phyloP scores from a whole-genome alignment of 2,888 invertebrate species.

The Phorcus lineatus region DNA sequence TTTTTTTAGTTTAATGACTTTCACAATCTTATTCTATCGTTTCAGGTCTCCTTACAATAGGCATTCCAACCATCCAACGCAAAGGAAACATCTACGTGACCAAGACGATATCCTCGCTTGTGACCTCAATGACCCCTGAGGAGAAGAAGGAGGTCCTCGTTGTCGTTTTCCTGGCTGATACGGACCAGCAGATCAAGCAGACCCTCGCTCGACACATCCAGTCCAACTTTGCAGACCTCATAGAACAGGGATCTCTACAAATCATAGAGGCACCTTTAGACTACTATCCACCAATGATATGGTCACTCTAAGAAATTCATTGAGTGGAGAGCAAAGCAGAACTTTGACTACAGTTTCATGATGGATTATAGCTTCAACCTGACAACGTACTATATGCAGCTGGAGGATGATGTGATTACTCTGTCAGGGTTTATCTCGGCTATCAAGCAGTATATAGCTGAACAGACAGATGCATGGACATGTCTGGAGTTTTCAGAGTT shows the following conservation, averaged over 20 bases:
- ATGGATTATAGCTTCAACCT: constrained; percentile 70
- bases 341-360: constrained; percentile 74
- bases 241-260: constrained; percentile 66
- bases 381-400: constrained; percentile 73
- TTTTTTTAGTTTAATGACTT: no score
- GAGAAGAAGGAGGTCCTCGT: constrained; percentile 71
- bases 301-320: constrained; percentile 46
- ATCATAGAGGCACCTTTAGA: constrained; percentile 64
- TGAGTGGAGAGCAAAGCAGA: constrained; percentile 76
- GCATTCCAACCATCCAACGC: constrained; percentile 74
- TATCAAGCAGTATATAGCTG: constrained; percentile 71
- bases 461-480: constrained; percentile 50
- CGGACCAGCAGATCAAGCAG: constrained; percentile 59
- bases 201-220: constrained; percentile 46
- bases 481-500: constrained; percentile 64
- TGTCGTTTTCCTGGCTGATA: constrained; percentile 75
- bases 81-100: constrained; percentile 72
- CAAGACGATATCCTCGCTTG: constrained; percentile 72
- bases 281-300: constrained; percentile 29
- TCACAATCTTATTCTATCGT: constrained; percentile 4
- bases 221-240: constrained; percentile 42
- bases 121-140: constrained; percentile 64
- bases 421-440: constrained; percentile 67
- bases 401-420: constrained; percentile 75
- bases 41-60: constrained; percentile 75